These are phyloP conservation scores for Macaria liturata DNA, from an alignment of 2,888 invertebrate species.

Conservation along the genomic window DNA sequence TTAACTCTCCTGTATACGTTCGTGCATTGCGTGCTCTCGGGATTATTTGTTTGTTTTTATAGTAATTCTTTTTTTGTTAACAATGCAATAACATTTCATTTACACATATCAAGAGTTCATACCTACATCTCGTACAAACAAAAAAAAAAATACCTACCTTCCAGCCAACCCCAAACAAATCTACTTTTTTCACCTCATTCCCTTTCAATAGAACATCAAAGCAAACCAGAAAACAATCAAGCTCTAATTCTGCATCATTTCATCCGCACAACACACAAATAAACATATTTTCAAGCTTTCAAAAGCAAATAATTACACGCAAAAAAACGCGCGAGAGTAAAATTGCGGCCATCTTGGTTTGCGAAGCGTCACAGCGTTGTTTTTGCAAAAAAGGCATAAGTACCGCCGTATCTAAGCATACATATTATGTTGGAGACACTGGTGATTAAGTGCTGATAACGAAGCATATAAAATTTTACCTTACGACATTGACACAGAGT, in stretches of 20 bases:
- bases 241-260: constrained; percentile 41
- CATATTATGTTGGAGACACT: constrained; percentile 68
- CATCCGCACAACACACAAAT: constrained; percentile 24
- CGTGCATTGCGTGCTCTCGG: no score
- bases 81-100: no score
- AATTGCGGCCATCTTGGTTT: constrained; percentile 72
- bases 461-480: constrained; percentile 42
- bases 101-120: no score
- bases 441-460: constrained; percentile 66
- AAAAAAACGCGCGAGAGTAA: constrained; percentile 42
- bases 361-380: constrained; percentile 73
- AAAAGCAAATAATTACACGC: constrained; percentile 48
- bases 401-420: constrained; percentile 69
- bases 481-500: constrained; percentile 35
- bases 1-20: no score
- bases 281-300: constrained; percentile 38
- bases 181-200: no score
- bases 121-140: no score
- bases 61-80: no score
- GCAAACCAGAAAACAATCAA: constrained; percentile 38
- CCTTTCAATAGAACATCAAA: constrained; percentile 24
- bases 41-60: no score
- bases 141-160: no score
- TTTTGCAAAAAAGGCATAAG: constrained; percentile 73
- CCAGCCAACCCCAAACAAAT: no score